Conservation (phyloP, 1,140 invertebrate genomes). For the Ips nitidus region DNA sequence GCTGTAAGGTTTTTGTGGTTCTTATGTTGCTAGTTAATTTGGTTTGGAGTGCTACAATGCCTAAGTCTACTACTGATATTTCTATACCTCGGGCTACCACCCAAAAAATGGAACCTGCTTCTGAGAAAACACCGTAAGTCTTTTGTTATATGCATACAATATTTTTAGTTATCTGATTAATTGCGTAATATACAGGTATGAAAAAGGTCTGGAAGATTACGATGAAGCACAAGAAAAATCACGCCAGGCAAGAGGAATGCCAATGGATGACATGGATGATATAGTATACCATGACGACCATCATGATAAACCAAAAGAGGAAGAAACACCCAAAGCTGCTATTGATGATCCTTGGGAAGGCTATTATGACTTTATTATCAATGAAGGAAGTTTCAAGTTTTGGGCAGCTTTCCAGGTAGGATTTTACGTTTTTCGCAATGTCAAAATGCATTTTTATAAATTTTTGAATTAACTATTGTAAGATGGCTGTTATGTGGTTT, state of each 20-base stretch:
- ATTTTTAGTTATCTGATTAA: neutral
- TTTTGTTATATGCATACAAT: conserved; percentile 1
- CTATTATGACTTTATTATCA: conserved; percentile 83
- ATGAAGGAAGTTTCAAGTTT: conserved; percentile 83
- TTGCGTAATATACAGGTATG: conserved; percentile 40
- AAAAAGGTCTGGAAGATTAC: conserved; percentile 47
- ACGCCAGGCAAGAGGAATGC: conserved; percentile 46
- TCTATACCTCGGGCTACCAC: conserved; percentile 33
- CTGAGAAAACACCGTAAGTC: conserved; percentile 38
- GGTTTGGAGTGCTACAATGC: conserved; percentile 13
- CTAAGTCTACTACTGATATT: conserved; percentile 20
- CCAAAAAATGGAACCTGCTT: conserved; percentile 16
- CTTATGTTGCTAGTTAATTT: neutral
- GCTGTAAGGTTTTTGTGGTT: neutral
- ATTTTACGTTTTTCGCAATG: no score
- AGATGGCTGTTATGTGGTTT: no score
- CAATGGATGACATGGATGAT: conserved; percentile 37
- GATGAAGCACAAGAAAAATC: conserved; percentile 42
- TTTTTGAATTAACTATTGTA: no score
- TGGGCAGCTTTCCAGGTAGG: conserved; percentile 80
- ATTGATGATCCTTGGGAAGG: conserved; percentile 69
- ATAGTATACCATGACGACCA: conserved; percentile 45
- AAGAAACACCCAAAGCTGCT: conserved; percentile 51
- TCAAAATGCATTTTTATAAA: no score
- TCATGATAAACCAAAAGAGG: conserved; percentile 43